Conservation (phyloP, 2,113 vertebrate species). For the Donacobius atricapilla region DNA sequence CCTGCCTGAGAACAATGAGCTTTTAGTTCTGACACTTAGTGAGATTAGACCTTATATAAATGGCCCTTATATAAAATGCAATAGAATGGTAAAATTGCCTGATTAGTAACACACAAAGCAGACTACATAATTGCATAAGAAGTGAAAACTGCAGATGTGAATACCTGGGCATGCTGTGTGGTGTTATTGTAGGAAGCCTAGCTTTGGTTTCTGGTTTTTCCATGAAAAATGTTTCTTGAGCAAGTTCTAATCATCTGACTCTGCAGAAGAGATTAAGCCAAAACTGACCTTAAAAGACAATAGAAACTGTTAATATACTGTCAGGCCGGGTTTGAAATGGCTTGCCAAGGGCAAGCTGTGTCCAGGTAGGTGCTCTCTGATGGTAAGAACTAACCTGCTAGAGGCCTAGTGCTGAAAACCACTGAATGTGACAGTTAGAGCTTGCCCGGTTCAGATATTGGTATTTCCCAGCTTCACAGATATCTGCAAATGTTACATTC, state of each 20-base stretch:
- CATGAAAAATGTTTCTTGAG: background rate
- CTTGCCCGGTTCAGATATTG: background rate
- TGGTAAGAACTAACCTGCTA: background rate
- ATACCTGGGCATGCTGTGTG: background rate
- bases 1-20: conserved; percentile 4
- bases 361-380: background rate
- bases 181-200: background rate
- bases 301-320: background rate
- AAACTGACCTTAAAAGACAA: background rate
- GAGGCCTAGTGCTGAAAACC: background rate
- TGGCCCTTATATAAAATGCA: background rate
- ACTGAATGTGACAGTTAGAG: background rate
- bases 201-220: background rate
- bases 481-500: background rate
- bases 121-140: background rate
- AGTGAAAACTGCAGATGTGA: background rate
- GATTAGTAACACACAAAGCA: background rate
- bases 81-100: background rate
- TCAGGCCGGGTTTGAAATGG: background rate
- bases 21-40: background rate
- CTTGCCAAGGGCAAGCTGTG: background rate
- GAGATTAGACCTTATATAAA: background rate
- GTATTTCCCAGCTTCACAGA: background rate
- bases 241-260: background rate
- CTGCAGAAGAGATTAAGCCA: background rate